These are phyloP conservation scores for Tenthredo mesomela DNA, from an alignment of 2,888 invertebrate genomes.

Conservation along the genomic window DNA sequence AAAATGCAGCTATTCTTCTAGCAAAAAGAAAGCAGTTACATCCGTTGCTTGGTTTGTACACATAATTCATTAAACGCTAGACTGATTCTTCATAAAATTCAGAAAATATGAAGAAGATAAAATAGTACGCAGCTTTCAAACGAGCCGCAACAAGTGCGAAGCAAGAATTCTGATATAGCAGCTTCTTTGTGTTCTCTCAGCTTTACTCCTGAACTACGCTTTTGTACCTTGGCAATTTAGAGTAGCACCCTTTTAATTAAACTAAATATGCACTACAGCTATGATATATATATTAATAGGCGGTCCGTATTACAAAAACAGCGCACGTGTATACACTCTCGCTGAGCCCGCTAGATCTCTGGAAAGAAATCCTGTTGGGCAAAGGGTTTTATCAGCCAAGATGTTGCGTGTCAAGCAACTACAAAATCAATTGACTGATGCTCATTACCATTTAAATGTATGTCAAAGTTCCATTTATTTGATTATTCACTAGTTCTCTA, in stretches of 20 bases:
- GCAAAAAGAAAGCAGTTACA: constrained; percentile 69
- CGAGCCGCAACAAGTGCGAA: background rate
- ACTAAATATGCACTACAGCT: constrained; percentile 29
- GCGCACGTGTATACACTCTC: constrained; percentile 76
- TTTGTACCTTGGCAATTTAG: background rate
- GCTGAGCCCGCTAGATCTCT: constrained; percentile 62
- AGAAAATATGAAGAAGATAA: background rate
- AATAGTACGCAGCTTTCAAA: background rate
- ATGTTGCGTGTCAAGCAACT: constrained; percentile 87
- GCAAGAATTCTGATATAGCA: background rate
- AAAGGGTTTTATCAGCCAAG: constrained; percentile 89
- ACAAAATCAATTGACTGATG: constrained; percentile 90
- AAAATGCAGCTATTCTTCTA: constrained; percentile 62
- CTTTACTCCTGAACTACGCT: background rate
- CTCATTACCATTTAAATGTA: constrained; percentile 88
- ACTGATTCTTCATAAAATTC: background rate
- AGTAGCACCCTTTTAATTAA: background rate
- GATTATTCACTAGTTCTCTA: constrained; percentile 69
- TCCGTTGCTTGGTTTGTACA: constrained; percentile 69
- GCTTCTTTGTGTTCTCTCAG: background rate
- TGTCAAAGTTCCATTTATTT: constrained; percentile 63
- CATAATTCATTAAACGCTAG: background rate
- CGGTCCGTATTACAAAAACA: constrained; percentile 75
- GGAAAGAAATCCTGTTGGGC: constrained; percentile 71
- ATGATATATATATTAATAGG: constrained; percentile 55